These are phyloP conservation scores for Poecile atricapillus DNA, from an alignment of 2,113 vertebrate genomes.

Conservation along the genomic window DNA sequence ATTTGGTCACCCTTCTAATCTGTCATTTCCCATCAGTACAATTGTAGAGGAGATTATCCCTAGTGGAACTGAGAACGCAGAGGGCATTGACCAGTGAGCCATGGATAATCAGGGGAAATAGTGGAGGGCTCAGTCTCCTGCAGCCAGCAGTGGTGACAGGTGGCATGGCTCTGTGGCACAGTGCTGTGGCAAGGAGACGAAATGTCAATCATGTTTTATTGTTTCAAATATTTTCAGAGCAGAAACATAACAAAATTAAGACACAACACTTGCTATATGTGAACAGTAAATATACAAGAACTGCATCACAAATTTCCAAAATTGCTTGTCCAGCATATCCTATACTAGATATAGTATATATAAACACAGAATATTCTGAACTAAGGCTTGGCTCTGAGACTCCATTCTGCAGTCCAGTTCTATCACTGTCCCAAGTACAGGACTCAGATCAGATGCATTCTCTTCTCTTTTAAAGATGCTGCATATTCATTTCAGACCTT, in stretches of 20 bases:
- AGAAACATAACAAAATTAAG: background rate
- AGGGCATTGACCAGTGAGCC: background rate
- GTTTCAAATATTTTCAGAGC: background rate
- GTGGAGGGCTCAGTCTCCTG: background rate
- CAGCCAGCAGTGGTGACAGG: background rate
- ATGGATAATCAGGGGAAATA: background rate
- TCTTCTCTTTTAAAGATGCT: background rate
- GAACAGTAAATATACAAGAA: background rate
- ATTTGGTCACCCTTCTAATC: background rate
- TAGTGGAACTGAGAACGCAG: background rate
- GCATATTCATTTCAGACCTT: background rate
- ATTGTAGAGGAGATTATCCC: background rate
- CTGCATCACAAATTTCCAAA: background rate
- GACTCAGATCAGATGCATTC: background rate
- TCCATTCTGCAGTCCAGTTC: background rate
- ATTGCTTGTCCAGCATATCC: background rate
- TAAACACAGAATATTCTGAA: background rate
- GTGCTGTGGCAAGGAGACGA: background rate
- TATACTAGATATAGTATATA: background rate
- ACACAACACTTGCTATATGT: background rate
- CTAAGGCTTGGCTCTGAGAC: background rate
- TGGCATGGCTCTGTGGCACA: background rate
- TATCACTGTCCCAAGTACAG: background rate
- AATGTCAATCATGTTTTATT: constrained; percentile 9
- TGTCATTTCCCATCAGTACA: background rate